Evolutionary conservation across 64 coral and sea anemone genomes (phyloP), one percentile per base, ranked within the genome.

Genomic region (Montipora sp.): DNA sequence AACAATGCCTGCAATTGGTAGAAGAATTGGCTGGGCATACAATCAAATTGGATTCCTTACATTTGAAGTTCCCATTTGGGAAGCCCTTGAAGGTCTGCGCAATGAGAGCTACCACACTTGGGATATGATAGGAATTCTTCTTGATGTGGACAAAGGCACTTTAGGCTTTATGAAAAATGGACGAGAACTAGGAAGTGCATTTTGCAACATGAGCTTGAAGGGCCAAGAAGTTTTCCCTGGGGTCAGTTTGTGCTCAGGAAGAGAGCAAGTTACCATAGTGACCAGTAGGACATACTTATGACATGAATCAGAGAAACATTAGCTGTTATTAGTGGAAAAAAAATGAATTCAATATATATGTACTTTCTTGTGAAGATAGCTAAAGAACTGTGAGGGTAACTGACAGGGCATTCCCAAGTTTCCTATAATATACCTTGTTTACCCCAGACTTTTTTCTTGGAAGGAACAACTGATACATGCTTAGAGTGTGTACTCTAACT

Each of bases 201-300:
- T 90, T 86, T 80, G 77, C 73, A 65, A 79, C 14, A 63, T 63
- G 77, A 92, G 92, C 15, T 83, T 97, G 48, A 68, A 45, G 66
- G 95, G 95, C 10, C 57, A 94, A 94, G 95, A 97, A 77, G 83
- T 97, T 18, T 94, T 83, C 60, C 95, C 95, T 46, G 95, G 91
- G 48, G 72, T 97, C 27, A 88, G 88, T 36, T 82, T 97, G 77
- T 94, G 95, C 76, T 89, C 92, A 1, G 59, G 84, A 9, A 84
- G 78, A 16, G 95, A 97, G 60, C 94, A 97, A 87, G 92, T 90
- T 61, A 94, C 92, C 58, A 87, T 94, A 66, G 73, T 97, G 48
- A 94, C 87, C 43, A 97, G 92, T 46, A 94, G 79, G 75, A 97
- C 95, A 24, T 97, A 94, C 53, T 72, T 92, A 36, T 97, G 59